phyloP scores from a whole-genome alignment of 2,888 invertebrate species.

The Dermolepida albohirtum region DNA sequence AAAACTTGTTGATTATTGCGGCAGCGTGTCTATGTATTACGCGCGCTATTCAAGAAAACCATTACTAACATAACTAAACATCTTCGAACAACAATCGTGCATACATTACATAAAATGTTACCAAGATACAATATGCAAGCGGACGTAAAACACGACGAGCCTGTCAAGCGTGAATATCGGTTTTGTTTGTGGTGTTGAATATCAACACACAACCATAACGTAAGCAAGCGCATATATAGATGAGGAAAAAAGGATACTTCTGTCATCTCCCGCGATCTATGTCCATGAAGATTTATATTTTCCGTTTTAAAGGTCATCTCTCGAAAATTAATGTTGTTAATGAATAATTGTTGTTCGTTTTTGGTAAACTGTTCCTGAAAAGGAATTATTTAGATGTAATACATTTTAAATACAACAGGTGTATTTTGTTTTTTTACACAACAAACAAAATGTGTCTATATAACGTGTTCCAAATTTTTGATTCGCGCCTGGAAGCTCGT shows the following conservation, averaged over 20 bases:
- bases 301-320: neutral
- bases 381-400: too few relatives aligned
- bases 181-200: conserved; percentile 30
- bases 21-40: conserved; percentile 1
- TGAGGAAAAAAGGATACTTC: neutral
- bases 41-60: neutral
- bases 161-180: conserved; percentile 31
- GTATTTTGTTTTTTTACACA: too few relatives aligned
- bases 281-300: conserved; percentile 11
- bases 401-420: too few relatives aligned
- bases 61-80: conserved; percentile 7
- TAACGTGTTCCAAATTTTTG: too few relatives aligned
- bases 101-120: conserved; percentile 18
- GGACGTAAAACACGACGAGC: conserved; percentile 1
- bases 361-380: neutral
- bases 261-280: conserved; percentile 8
- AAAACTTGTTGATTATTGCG: conserved; percentile 13
- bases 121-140: conserved; percentile 12
- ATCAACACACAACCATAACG: conserved; percentile 14
- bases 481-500: too few relatives aligned
- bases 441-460: too few relatives aligned
- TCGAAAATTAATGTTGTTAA: neutral
- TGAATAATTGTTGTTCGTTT: neutral
- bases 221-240: neutral
- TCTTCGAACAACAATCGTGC: conserved; percentile 23